A percentile compares a stretch with the other conserved stretches of the same genome.
phyloP scores from a whole-genome alignment of 1,140 invertebrate genomes.

The Ips typographus region DNA sequence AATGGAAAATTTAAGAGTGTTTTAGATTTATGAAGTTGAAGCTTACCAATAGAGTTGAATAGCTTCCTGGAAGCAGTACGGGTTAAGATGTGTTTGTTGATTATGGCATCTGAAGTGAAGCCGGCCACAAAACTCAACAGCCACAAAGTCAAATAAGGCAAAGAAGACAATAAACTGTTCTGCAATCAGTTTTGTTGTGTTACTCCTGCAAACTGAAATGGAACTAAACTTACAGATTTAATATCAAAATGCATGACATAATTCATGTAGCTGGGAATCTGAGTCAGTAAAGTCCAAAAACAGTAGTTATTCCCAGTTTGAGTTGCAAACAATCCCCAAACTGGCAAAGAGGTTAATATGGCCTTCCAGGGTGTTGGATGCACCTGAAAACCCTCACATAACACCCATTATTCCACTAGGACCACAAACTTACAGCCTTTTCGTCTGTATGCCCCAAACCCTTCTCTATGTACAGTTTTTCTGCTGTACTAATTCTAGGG shows the following conservation, averaged over 20 bases:
- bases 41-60: conserved; percentile 63
- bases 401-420: conserved; percentile 22
- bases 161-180: conserved; percentile 74
- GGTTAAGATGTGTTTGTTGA: conserved; percentile 55
- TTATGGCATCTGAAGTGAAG: conserved; percentile 62
- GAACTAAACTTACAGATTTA: conserved; percentile 54
- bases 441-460: conserved; percentile 29
- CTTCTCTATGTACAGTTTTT: conserved; percentile 64
- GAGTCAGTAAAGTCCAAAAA: conserved; percentile 87
- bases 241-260: conserved; percentile 79
- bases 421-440: conserved; percentile 11
- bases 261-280: conserved; percentile 89
- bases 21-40: background rate
- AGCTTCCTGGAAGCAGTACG: conserved; percentile 61
- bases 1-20: background rate
- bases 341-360: conserved; percentile 74
- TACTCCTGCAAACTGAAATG: conserved; percentile 56
- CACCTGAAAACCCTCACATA: conserved; percentile 51
- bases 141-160: conserved; percentile 78
- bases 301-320: conserved; percentile 91
- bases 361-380: conserved; percentile 69
- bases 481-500: conserved; percentile 59
- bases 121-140: conserved; percentile 66
- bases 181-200: conserved; percentile 61
- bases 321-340: conserved; percentile 79